Evolutionary conservation across 2,797 vertebrate species (phyloP).

Genomic region (Dendrocincla tyrannina): DNA sequence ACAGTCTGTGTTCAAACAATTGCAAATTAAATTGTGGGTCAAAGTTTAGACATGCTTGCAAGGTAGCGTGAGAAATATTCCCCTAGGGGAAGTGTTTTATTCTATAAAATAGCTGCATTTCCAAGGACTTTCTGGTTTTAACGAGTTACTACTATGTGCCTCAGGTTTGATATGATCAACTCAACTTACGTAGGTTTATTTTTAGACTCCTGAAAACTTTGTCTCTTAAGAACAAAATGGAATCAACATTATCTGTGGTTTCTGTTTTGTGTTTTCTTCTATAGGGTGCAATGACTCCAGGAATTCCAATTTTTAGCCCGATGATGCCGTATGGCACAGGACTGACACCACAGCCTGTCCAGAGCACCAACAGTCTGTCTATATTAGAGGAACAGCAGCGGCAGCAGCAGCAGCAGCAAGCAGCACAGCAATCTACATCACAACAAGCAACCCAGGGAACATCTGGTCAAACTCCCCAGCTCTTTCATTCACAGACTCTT

Average conservation of each 20-base stretch:
- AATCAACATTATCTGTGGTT: neutral
- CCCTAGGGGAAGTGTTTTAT: neutral
- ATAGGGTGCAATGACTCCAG: slow-evolving; percentile 95
- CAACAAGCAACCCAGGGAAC: slow-evolving; percentile 83
- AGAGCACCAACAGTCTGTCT: slow-evolving; percentile 92
- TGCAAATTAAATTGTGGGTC: neutral
- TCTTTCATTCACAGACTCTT: slow-evolving; percentile 94
- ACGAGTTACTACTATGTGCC: rapidly evolving
- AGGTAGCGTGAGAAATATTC: neutral
- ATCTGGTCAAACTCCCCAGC: slow-evolving; percentile 91
- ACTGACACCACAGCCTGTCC: slow-evolving; percentile 94
- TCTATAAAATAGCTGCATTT: neutral
- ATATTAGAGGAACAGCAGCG: slow-evolving; percentile 95
- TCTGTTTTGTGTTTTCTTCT: neutral
- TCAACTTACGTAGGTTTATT: neutral
- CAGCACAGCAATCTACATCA: slow-evolving; percentile 70
- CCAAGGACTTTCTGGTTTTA: neutral
- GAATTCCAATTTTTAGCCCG: slow-evolving; percentile 92
- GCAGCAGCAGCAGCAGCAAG: slow-evolving; percentile 85
- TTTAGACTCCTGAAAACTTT: neutral
- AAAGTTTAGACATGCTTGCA: neutral
- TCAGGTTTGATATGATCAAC: neutral
- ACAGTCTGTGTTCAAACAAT: neutral
- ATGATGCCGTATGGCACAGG: slow-evolving; percentile 99
- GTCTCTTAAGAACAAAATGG: neutral